Percentiles rank a stretch among this genome's conserved stretches.
phyloP scores from a whole-genome alignment of 2,888 invertebrate species.

The Melipona bicolor region DNA sequence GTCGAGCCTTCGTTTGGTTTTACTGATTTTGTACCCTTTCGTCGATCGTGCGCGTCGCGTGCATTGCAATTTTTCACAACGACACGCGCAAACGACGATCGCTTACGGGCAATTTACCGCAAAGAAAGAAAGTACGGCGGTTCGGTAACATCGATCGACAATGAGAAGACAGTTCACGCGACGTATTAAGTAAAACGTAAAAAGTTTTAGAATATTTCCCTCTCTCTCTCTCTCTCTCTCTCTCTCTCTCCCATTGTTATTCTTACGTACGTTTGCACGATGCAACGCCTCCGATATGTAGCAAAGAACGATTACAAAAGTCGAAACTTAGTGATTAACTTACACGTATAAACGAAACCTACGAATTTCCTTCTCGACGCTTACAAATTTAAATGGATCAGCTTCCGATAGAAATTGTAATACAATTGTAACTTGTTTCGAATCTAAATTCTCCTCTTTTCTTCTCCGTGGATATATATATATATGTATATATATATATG shows the following conservation, averaged over 20 bases:
- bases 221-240: background rate
- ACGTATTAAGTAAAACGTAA: background rate
- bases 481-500: background rate
- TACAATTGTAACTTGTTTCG: conserved; percentile 17
- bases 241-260: background rate
- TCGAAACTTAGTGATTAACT: conserved; percentile 5
- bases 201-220: background rate
- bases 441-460: background rate
- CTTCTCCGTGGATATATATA: background rate
- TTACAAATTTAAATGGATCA: conserved; percentile 26
- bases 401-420: background rate
- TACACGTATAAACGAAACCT: conserved; percentile 15
- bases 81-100: background rate
- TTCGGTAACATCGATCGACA: background rate
- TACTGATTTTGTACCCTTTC: conserved; percentile 28
- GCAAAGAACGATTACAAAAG: background rate
- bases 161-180: background rate
- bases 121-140: background rate
- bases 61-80: conserved; percentile 3
- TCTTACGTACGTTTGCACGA: background rate
- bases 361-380: background rate
- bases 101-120: background rate
- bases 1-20: conserved; percentile 27
- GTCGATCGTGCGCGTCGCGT: conserved; percentile 8
- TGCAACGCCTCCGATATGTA: background rate